These are phyloP conservation scores for Acanthosepion lycidas DNA, from an alignment of 2,888 invertebrate genomes.

Conservation along the genomic window DNA sequence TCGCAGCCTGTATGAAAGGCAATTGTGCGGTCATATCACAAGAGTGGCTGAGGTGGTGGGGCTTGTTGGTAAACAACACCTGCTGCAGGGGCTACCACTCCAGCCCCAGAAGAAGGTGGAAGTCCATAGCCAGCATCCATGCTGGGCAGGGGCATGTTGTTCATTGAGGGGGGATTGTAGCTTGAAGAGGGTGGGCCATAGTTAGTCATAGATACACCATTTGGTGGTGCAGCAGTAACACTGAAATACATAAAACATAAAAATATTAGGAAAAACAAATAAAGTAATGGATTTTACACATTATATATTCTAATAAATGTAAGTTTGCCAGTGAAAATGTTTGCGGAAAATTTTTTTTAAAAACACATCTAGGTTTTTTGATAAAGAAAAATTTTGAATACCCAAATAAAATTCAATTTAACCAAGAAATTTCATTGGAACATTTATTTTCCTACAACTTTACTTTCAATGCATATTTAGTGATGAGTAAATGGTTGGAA, in stretches of 20 bases:
- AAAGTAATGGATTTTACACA: not conserved
- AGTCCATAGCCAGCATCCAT: slow-evolving; percentile 38
- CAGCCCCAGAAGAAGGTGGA: slow-evolving; percentile 38
- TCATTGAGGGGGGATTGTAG: slow-evolving; percentile 40
- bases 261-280: not conserved
- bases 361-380: not conserved
- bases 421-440: no score
- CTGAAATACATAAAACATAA: not conserved
- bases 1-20: slow-evolving; percentile 36
- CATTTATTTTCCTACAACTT: no score
- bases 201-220: slow-evolving; percentile 23
- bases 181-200: slow-evolving; percentile 35
- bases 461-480: no score
- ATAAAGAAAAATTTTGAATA: no score
- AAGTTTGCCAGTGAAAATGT: not conserved
- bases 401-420: no score
- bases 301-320: not conserved
- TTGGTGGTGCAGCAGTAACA: not conserved
- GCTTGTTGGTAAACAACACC: slow-evolving; percentile 37
- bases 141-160: slow-evolving; percentile 8
- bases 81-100: not conserved
- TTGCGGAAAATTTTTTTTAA: not conserved
- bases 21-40: slow-evolving; percentile 42
- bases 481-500: no score
- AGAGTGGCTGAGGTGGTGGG: slow-evolving; percentile 40